phyloP scores from a whole-genome alignment of 2,797 vertebrate genomes.

The Gallinago stenura region DNA sequence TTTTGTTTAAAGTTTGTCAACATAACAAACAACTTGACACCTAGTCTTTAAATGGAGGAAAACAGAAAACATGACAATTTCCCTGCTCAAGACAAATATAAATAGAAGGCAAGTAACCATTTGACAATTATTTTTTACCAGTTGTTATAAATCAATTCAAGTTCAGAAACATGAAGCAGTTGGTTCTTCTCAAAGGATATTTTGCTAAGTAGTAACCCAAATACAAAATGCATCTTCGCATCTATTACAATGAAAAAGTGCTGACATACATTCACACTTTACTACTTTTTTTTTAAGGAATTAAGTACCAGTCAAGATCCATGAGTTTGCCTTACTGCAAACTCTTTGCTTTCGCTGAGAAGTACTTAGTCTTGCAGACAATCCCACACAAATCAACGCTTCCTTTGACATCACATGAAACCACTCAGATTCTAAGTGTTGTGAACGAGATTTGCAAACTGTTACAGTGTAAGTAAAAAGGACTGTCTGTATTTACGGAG shows the following conservation, averaged over 20 bases:
- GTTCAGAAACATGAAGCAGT: background rate
- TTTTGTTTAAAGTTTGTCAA: background rate
- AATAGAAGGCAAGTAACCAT: background rate
- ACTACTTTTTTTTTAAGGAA: background rate
- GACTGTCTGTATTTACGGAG: background rate
- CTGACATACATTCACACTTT: background rate
- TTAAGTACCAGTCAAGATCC: background rate
- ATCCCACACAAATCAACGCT: background rate
- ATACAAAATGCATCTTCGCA: background rate
- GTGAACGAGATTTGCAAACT: background rate
- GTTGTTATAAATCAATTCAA: background rate
- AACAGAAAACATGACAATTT: background rate
- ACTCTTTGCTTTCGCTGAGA: background rate
- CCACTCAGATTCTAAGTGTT: background rate
- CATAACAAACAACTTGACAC: background rate
- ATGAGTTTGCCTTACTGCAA: background rate
- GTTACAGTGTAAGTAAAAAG: background rate
- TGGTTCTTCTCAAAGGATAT: background rate
- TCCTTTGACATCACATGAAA: background rate
- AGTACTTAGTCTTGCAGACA: background rate
- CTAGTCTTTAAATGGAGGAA: background rate
- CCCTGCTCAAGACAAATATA: background rate
- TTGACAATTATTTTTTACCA: background rate
- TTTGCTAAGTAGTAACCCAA: conserved; percentile 4
- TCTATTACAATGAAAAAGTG: background rate